Percentiles rank a stretch among this genome's conserved stretches.
These are phyloP conservation scores for Tragopan temminckii DNA, from an alignment of 2,797 vertebrate species.

Conservation along the genomic window DNA sequence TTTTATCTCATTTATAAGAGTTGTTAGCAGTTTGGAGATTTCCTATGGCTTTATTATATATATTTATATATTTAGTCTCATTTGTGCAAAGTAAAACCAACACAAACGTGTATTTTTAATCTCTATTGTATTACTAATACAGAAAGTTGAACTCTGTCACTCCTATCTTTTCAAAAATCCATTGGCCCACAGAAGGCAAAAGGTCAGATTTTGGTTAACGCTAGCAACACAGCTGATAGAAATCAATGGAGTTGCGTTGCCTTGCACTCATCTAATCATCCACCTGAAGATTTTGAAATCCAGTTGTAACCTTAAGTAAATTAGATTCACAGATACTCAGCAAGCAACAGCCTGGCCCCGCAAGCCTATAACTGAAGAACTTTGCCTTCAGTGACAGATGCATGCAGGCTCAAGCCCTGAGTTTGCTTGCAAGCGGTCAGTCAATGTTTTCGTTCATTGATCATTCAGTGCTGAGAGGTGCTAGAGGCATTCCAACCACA, in stretches of 20 bases:
- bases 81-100: slow-evolving; percentile 26
- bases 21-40: slow-evolving; percentile 53
- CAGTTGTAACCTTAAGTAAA: background rate
- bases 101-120: slow-evolving; percentile 11
- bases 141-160: background rate
- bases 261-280: background rate
- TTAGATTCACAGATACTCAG: background rate
- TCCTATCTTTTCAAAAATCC: background rate
- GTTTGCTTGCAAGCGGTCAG: background rate
- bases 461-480: background rate
- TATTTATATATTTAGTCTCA: slow-evolving; percentile 56
- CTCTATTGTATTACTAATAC: background rate
- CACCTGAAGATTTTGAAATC: background rate
- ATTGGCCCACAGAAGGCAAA: background rate
- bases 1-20: slow-evolving; percentile 54
- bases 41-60: slow-evolving; percentile 60
- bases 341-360: background rate
- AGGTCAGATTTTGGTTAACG: background rate
- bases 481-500: background rate
- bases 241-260: background rate
- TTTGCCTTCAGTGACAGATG: background rate
- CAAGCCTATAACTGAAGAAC: background rate
- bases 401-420: background rate
- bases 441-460: rapidly evolving
- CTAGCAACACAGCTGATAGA: background rate